Evolutionary conservation across 1,140 invertebrate species (phyloP).

Genomic region (Eumeta japonica): DNA sequence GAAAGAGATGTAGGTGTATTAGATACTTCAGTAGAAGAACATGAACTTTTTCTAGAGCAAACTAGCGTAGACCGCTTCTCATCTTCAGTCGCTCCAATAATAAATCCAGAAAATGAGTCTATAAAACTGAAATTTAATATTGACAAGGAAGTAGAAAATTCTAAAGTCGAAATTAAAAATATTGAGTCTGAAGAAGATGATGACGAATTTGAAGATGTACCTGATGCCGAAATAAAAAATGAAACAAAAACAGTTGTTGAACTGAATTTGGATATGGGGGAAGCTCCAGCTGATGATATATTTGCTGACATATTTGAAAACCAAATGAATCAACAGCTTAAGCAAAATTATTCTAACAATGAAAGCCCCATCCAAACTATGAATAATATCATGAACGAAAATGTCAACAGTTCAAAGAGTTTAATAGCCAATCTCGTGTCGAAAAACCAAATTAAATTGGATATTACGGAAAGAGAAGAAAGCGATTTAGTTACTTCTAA

Average conservation of each 20-base stretch:
- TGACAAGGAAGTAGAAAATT: too few species aligned
- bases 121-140: too few species aligned
- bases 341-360: constrained; percentile 8
- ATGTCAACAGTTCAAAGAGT: not conserved
- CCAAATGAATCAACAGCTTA: constrained; percentile 8
- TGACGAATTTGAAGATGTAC: constrained; percentile 61
- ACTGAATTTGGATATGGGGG: constrained; percentile 30
- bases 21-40: too few species aligned
- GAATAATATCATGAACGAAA: constrained; percentile 4
- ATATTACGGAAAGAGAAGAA: constrained; percentile 4
- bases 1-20: too few species aligned
- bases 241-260: constrained; percentile 27
- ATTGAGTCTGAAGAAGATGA: constrained; percentile 38
- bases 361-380: constrained; percentile 12
- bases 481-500: too few species aligned
- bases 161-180: constrained; percentile 15
- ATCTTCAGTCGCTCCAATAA: too few species aligned
- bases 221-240: constrained; percentile 27
- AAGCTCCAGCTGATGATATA: constrained; percentile 62
- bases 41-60: too few species aligned
- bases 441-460: not conserved
- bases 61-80: too few species aligned
- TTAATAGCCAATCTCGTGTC: too few species aligned
- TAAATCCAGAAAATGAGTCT: too few species aligned
- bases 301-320: constrained; percentile 66